Evolutionary conservation across 2,113 vertebrate genomes (phyloP).

Genomic region (Gnathonemus echidnorhynchus): DNA sequence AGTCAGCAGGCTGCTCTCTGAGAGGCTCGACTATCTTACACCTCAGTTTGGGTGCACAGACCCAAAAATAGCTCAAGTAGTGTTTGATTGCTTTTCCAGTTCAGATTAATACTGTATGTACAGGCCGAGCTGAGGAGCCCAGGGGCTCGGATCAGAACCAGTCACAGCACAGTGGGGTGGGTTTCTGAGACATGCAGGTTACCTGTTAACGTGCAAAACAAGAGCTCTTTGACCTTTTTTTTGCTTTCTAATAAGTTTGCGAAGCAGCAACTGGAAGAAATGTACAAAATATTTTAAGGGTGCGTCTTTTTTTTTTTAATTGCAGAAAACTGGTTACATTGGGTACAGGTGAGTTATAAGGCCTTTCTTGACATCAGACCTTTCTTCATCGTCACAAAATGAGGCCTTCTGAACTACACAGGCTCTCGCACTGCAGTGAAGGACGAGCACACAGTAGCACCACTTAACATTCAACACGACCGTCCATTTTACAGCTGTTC

Average conservation of each 20-base stretch:
- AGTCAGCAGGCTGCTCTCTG: constrained; percentile 41
- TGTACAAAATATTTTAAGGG: constrained; percentile 46
- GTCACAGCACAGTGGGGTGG: constrained; percentile 33
- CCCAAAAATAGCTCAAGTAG: constrained; percentile 8
- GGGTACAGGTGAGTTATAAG: not conserved
- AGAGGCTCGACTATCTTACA: constrained; percentile 29
- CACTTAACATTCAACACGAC: constrained; percentile 23
- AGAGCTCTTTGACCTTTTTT: constrained; percentile 33
- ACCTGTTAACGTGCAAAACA: constrained; percentile 27
- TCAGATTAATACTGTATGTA: constrained; percentile 43
- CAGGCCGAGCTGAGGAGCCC: constrained; percentile 42
- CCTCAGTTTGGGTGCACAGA: not conserved
- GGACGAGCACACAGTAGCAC: constrained; percentile 26
- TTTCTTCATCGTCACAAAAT: constrained; percentile 16
- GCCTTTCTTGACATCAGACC: constrained; percentile 9
- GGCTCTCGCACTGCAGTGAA: constrained; percentile 33
- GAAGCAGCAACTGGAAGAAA: constrained; percentile 43
- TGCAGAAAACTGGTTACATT: constrained; percentile 31
- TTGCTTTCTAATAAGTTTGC: constrained; percentile 35
- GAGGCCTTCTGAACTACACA: constrained; percentile 12
- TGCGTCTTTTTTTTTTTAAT: constrained; percentile 39
- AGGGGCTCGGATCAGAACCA: constrained; percentile 43
- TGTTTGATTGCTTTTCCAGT: not conserved
- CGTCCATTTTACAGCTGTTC: not conserved
- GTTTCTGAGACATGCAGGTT: constrained; percentile 23